Percentiles rank a stretch among this genome's conserved stretches.
phyloP scores from a whole-genome alignment of 2,888 invertebrate species.

The Eupithecia subfuscata region DNA sequence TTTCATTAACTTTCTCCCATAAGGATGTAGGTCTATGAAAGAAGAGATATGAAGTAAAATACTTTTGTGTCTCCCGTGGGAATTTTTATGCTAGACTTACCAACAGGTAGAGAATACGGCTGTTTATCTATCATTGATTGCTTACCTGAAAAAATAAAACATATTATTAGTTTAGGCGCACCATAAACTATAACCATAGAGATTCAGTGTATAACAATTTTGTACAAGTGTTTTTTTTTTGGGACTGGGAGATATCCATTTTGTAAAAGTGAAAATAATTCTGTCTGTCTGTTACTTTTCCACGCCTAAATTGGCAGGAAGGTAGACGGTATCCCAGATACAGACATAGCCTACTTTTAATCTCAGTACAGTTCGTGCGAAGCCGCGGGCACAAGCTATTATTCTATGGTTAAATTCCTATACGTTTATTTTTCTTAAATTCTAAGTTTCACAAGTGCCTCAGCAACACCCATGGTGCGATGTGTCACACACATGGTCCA shows the following conservation, averaged over 20 bases:
- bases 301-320: too few relatives aligned
- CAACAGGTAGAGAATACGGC: not conserved
- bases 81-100: constrained; percentile 7
- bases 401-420: not conserved
- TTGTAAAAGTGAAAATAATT: too few relatives aligned
- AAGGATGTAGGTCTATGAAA: not conserved
- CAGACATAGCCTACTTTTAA: too few relatives aligned
- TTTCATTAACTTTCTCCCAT: not conserved
- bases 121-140: constrained; percentile 16
- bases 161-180: not conserved
- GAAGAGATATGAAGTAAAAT: not conserved
- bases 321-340: too few relatives aligned
- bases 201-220: not conserved
- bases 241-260: too few relatives aligned
- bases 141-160: constrained; percentile 56
- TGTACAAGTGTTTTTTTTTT: too few relatives aligned
- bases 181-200: not conserved
- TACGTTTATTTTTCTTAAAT: not conserved
- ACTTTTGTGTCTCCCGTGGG: not conserved
- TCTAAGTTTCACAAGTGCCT: not conserved
- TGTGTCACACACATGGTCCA: constrained; percentile 21
- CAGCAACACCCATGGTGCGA: not conserved
- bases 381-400: too few relatives aligned
- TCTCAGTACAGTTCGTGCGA: too few relatives aligned
- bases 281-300: too few relatives aligned